A percentile compares a stretch with the other conserved stretches of the same genome.
Conservation (phyloP, 2,888 invertebrate species). For the Zaprionus bogoriensis region DNA sequence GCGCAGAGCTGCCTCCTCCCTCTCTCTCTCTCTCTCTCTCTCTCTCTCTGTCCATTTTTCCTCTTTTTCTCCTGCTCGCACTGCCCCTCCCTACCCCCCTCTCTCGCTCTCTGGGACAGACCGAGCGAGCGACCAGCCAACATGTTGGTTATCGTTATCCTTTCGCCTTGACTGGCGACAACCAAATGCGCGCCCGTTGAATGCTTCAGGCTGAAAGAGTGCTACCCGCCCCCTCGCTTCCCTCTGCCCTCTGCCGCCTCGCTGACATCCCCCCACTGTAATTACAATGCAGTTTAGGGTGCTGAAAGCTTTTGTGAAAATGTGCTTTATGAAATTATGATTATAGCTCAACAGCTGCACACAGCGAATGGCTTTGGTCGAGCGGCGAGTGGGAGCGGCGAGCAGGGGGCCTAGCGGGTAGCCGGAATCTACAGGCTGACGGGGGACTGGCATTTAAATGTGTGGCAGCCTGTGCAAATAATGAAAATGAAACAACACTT, state of each 20-base stretch:
- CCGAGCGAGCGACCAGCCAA: slow-evolving; percentile 47
- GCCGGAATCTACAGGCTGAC: no score
- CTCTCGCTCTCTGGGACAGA: slow-evolving; percentile 8
- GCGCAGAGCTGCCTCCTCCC: background rate
- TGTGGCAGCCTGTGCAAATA: slow-evolving; percentile 76
- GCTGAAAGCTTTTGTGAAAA: slow-evolving; percentile 80
- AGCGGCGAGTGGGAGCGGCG: background rate
- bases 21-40: background rate
- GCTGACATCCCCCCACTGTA: slow-evolving; percentile 46
- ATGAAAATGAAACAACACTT: slow-evolving; percentile 79
- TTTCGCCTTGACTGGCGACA: slow-evolving; percentile 69
- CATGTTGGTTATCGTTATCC: slow-evolving; percentile 72
- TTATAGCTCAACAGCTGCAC: slow-evolving; percentile 78
- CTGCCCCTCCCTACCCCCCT: background rate
- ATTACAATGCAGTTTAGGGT: slow-evolving; percentile 79
- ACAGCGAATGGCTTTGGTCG: slow-evolving; percentile 48
- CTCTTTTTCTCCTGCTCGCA: background rate
- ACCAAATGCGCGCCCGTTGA: slow-evolving; percentile 55
- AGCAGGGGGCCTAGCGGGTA: background rate
- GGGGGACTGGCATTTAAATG: slow-evolving; percentile 69
- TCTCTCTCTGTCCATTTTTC: background rate
- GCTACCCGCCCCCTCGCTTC: background rate
- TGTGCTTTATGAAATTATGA: slow-evolving; percentile 81
- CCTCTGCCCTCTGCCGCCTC: background rate
- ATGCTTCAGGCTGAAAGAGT: no score